Percentiles rank a stretch among this genome's conserved stretches.
Conservation (phyloP, 2,113 vertebrate genomes). For the Lophura nycthemera region DNA sequence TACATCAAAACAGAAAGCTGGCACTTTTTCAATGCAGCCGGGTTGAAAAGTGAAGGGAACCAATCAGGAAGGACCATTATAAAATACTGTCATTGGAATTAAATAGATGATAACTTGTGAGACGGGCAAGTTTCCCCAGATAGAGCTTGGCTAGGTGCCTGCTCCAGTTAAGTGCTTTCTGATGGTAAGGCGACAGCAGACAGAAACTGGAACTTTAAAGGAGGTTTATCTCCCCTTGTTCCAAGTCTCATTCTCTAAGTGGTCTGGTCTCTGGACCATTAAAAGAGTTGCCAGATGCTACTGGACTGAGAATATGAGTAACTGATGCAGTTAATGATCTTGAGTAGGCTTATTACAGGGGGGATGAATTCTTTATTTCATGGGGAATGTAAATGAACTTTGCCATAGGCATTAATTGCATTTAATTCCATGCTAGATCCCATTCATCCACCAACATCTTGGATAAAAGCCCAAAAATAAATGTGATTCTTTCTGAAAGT, state of each 20-base stretch:
- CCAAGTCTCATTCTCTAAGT: conserved; percentile 16
- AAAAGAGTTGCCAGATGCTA: conserved; percentile 13
- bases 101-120: conserved; percentile 36
- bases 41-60: background rate
- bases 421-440: conserved; percentile 22
- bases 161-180: conserved; percentile 16
- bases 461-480: conserved; percentile 6
- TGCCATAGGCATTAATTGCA: conserved; percentile 24
- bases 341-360: background rate
- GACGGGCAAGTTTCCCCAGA: background rate
- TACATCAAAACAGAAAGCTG: background rate
- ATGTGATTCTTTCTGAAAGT: background rate
- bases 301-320: conserved; percentile 18
- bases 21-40: background rate
- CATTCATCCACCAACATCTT: conserved; percentile 37
- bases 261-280: background rate
- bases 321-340: conserved; percentile 19
- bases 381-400: background rate
- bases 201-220: background rate
- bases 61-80: background rate
- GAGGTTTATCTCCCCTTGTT: background rate
- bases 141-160: background rate
- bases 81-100: background rate
- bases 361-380: conserved; percentile 31
- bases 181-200: background rate